Percentiles rank a stretch among this genome's conserved stretches.
Evolutionary conservation across 2,113 vertebrate species (phyloP).

Genomic region (Centropus bengalensis): DNA sequence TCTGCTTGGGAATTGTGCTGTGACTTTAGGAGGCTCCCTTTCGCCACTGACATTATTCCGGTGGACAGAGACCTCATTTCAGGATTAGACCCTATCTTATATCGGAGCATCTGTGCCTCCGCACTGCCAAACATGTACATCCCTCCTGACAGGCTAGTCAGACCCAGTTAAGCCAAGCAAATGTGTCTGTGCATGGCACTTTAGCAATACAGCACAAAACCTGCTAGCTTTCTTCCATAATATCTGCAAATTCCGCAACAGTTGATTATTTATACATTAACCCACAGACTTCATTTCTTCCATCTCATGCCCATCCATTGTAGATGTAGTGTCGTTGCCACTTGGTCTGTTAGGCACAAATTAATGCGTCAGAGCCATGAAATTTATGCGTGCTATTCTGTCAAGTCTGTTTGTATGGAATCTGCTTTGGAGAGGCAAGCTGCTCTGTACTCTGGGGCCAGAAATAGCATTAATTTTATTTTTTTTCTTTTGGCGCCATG

Average conservation of each 20-base stretch:
- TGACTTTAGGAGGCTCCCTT: background rate
- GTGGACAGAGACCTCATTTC: constrained; percentile 29
- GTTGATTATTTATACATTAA: constrained; percentile 53
- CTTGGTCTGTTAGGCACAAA: constrained; percentile 71
- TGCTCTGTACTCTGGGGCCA: constrained; percentile 32
- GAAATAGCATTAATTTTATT: constrained; percentile 9
- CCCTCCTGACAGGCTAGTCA: constrained; percentile 39
- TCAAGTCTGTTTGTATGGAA: constrained; percentile 69
- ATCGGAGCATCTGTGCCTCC: constrained; percentile 27
- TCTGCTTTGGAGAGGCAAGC: constrained; percentile 54
- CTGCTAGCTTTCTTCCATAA: constrained; percentile 34
- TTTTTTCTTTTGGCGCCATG: background rate
- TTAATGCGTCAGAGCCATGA: constrained; percentile 56
- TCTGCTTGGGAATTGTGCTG: accelerated
- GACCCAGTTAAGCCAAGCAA: constrained; percentile 47
- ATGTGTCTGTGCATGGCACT: constrained; percentile 3
- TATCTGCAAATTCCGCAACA: constrained; percentile 33
- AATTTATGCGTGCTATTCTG: constrained; percentile 74
- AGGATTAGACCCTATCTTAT: background rate
- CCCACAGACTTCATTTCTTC: constrained; percentile 49
- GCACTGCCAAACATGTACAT: constrained; percentile 55
- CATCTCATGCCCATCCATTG: constrained; percentile 36
- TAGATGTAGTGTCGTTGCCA: constrained; percentile 45
- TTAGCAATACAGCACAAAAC: constrained; percentile 7
- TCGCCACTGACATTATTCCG: background rate